Evolutionary conservation across 1,140 invertebrate genomes (phyloP).

Genomic region (Temnothorax longispinosus): DNA sequence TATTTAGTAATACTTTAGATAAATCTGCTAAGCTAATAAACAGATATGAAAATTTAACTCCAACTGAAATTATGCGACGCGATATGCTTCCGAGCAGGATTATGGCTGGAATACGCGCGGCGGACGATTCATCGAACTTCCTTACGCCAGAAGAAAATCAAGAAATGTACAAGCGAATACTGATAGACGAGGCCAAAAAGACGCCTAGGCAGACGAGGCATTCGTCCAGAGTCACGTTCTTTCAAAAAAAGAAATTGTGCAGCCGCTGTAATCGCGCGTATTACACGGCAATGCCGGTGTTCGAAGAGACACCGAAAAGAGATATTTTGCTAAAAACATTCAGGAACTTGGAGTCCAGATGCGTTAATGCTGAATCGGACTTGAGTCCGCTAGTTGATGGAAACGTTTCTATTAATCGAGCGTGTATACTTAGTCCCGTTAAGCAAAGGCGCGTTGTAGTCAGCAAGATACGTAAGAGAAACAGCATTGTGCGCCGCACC

Average conservation of each 20-base stretch:
- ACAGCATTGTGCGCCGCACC: conserved; percentile 69
- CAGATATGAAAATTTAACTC: not conserved
- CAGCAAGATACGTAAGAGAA: conserved; percentile 67
- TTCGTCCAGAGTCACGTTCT: conserved; percentile 65
- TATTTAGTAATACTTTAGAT: conserved; percentile 10
- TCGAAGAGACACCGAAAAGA: conserved; percentile 59
- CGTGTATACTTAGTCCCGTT: conserved; percentile 61
- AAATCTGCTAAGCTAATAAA: not conserved
- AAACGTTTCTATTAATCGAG: conserved; percentile 52
- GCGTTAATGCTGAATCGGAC: not conserved
- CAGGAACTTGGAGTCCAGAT: conserved; percentile 17
- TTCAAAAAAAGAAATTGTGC: conserved; percentile 54
- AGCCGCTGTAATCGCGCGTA: not conserved
- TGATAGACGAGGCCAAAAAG: conserved; percentile 63
- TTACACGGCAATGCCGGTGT: conserved; percentile 17
- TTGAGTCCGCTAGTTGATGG: conserved; percentile 26
- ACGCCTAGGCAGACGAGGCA: conserved; percentile 59
- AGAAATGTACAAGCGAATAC: conserved; percentile 34
- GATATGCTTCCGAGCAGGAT: conserved; percentile 14
- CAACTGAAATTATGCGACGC: not conserved
- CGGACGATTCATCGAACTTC: not conserved
- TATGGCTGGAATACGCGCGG: not conserved
- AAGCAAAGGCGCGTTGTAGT: conserved; percentile 69
- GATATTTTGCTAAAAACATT: not conserved
- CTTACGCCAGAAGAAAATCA: conserved; percentile 69